A percentile compares a stretch with the other conserved stretches of the same genome.
These are phyloP conservation scores for Nomia melanderi DNA, from an alignment of 1,140 invertebrate species.

Conservation along the genomic window DNA sequence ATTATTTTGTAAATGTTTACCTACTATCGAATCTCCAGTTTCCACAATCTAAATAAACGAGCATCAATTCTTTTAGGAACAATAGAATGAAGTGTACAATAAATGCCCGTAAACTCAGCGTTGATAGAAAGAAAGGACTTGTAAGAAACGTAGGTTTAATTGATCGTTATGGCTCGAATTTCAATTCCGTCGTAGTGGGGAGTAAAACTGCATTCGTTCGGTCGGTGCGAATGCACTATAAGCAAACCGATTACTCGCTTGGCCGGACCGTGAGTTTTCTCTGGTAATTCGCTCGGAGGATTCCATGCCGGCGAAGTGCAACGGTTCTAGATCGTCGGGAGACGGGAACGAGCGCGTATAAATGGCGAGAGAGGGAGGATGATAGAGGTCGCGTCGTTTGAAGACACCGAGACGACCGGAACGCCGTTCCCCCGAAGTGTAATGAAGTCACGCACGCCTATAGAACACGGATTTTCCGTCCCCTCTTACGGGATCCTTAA, in stretches of 20 bases:
- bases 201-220: no score
- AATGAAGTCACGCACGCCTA: conserved; percentile 53
- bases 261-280: conserved; percentile 32
- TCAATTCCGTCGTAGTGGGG: no score
- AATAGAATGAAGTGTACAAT: no score
- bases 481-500: not conserved
- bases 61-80: no score
- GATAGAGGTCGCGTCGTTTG: conserved; percentile 33
- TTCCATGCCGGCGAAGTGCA: not conserved
- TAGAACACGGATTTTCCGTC: conserved; percentile 41
- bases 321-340: not conserved
- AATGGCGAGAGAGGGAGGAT: not conserved
- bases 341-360: not conserved
- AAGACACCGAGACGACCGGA: conserved; percentile 9
- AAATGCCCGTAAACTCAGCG: no score
- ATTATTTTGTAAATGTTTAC: no score
- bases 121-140: no score
- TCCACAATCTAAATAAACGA: no score
- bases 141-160: no score
- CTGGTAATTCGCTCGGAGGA: conserved; percentile 27
- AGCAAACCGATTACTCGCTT: conserved; percentile 48
- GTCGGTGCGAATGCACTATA: no score
- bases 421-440: conserved; percentile 9
- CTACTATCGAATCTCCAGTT: no score
- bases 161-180: no score